Conservation (phyloP, 2,113 vertebrate species). For the Ginglymostoma cirratum region DNA sequence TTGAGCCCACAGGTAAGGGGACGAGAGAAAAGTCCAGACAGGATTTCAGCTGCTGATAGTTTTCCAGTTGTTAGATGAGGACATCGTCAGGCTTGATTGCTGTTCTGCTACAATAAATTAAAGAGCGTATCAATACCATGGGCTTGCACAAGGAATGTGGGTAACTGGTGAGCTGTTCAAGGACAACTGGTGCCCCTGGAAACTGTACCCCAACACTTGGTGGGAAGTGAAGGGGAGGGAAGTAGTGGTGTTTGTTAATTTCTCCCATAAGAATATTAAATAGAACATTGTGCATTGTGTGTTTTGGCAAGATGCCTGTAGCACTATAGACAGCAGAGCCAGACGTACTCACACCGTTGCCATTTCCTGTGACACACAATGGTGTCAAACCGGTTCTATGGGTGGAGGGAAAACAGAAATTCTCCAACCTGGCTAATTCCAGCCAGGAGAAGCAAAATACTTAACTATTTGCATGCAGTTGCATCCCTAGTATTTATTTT, state of each 20-base stretch:
- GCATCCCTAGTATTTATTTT: no score
- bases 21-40: neutral
- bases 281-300: neutral
- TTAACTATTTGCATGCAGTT: neutral
- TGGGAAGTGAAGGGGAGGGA: neutral
- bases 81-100: neutral
- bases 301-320: neutral
- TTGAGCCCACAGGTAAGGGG: neutral
- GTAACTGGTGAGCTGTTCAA: neutral
- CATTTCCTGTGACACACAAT: slow-evolving; percentile 17
- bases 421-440: neutral
- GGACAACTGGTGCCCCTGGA: neutral
- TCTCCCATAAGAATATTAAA: neutral
- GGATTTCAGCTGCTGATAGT: neutral
- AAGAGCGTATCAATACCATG: neutral
- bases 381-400: neutral
- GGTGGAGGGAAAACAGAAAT: neutral
- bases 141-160: neutral
- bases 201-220: neutral
- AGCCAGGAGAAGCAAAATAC: neutral
- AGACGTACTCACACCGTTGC: neutral
- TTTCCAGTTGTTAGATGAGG: neutral
- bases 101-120: neutral
- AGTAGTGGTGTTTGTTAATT: neutral
- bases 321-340: neutral